Evolutionary conservation across 2,797 vertebrate genomes (phyloP), one percentile per base, ranked within the genome.

Genomic region (Gouania willdenowi): DNA sequence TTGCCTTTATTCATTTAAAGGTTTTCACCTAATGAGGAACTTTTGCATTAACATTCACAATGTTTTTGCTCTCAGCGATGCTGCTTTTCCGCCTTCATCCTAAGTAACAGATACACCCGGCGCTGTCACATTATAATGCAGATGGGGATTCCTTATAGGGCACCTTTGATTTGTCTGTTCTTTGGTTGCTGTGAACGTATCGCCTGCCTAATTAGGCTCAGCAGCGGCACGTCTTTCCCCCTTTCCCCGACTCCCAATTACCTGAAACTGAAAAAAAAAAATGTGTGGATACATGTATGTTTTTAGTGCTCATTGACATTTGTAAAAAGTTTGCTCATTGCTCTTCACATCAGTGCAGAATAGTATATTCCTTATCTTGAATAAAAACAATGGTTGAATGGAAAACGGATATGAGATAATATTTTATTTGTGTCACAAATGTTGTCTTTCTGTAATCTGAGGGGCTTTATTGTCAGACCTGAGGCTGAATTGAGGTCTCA

Each of bases 361-460:
- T 48, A 56, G 35, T 33, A 41, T 61, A 61, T 56, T 27, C 34
- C 45, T 64, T 70, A 49, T 59, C 65, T 64, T 40, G 36, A 67
- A 66, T 57, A 66, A 66, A 72, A 66, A 53, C 66, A 71, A 16
- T 49, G 69, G 67, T 71, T 61, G 49, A 64, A 71, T 54, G 52
- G 48, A 70, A 70, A 70, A 73, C 66, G 21, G 39, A 22, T 71
- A 79, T 81, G 70, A 71, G 67, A 11, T 32, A 60, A 48, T 37
- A 43, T 46, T 36, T 72, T 40, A 74, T 76, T 72, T 70, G 49
- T 71, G 63, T 78, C 75, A 58, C 52, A 76, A 69, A 74, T 69
- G 42, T 19, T 0, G 14, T 32, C 34, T 24, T 40, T 59, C 37
- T 1, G 27, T 23, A n/a, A n/a, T n/a, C n/a, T n/a, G n/a, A n/a